A percentile compares a stretch with the other conserved stretches of the same genome.
Evolutionary conservation across 2,888 invertebrate genomes (phyloP).

Genomic region (Cryptocephalus primarius): DNA sequence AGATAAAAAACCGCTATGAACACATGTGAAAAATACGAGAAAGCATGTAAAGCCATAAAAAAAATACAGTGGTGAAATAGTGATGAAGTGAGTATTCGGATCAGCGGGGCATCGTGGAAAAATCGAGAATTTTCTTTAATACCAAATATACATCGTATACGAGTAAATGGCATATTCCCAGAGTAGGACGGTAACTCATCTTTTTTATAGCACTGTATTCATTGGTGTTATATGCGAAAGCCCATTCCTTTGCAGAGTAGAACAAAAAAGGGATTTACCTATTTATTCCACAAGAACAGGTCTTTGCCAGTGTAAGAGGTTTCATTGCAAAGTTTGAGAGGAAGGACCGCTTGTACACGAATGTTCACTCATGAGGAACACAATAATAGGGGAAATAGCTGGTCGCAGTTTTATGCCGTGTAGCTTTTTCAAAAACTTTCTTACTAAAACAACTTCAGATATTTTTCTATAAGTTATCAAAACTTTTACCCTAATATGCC

Average conservation of each 20-base stretch:
- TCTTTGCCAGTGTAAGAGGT: conserved; percentile 18
- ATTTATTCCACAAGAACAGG: conserved; percentile 21
- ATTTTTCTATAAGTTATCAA: not conserved
- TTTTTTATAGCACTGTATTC: conserved; percentile 2
- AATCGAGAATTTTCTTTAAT: too few relatives aligned
- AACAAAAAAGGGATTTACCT: conserved; percentile 18
- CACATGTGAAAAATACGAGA: too few relatives aligned
- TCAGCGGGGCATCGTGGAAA: too few relatives aligned
- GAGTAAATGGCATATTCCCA: not conserved
- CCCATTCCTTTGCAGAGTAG: conserved; percentile 6
- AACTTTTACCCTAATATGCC: too few relatives aligned
- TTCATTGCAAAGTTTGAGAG: conserved; percentile 21
- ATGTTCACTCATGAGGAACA: conserved; percentile 20
- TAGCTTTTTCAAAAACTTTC: conserved; percentile 6
- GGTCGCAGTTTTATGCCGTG: conserved; percentile 8
- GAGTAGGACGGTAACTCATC: not conserved
- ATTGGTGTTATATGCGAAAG: conserved; percentile 5
- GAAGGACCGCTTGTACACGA: conserved; percentile 17
- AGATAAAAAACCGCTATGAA: too few relatives aligned
- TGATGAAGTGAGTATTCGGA: too few relatives aligned
- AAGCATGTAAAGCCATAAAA: too few relatives aligned
- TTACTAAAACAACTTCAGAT: not conserved
- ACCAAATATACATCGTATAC: too few relatives aligned
- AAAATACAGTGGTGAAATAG: too few relatives aligned
- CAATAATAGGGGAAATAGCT: conserved; percentile 15